Base-by-base conservation (phyloP, 2,797 vertebrate species). In the Hippocampus kuda region DNA sequence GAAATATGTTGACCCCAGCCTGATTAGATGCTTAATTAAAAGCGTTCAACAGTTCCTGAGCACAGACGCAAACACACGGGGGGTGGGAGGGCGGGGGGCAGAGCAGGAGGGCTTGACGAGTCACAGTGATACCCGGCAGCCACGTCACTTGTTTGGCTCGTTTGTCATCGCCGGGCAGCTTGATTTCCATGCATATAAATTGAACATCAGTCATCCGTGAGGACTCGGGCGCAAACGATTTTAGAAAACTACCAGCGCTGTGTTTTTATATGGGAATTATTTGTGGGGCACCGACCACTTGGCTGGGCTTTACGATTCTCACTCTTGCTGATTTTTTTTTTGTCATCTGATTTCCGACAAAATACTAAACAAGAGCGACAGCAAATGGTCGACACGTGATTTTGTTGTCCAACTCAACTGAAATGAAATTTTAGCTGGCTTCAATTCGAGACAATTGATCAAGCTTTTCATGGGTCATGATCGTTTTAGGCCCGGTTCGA, bases 1-100 rank as follows among this genome's bases (percentile, higher is more conserved):
- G 92, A 93, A 92, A 93, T 92, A 92, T 92, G 92, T 92, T 92
- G 92, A 93, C 91, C 91, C 89, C 88, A 88, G 89, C 88, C 89
- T 91, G 92, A 93, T 92, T 92, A 92, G 90, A 91, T 91, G 90
- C 91, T 88, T 92, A 92, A 93, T 93, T 93, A 92, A 91, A 92
- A 91, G 79, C 81, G 85, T 75, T 91, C 88, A 91, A 89, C 90
- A 91, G 88, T 90, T 91, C 80, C 86, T 85, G 84, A 87, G 86
- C 86, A 82, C 78, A 68, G 83, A 51, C 84, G 82, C 70, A 74
- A 65, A 13, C 79, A 85, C 79, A 84, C 74, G 72, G 79, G 77
- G 75, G 30, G n/a, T n/a, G n/a, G n/a, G n/a, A n/a, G n/a, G n/a
- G n/a, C n/a, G n/a, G 30, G 30, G 71, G 68, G 78, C 3, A 66